These are phyloP conservation scores for Spinus olivaceus DNA, from an alignment of 2,797 vertebrate genomes.

Conservation along the genomic window DNA sequence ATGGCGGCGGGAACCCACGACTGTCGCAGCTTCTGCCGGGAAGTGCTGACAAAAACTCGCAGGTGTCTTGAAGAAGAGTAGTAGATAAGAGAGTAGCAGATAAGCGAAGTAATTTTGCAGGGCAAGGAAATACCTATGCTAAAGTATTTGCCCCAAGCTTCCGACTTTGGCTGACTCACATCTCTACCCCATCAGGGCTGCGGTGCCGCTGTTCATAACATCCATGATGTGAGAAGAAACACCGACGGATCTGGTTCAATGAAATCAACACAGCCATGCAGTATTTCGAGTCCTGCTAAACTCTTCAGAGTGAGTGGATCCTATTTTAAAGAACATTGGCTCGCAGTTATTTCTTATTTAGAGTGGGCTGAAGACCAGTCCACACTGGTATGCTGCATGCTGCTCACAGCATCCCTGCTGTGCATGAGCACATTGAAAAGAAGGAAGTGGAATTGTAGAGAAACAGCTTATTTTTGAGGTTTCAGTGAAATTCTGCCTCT, in stretches of 20 bases:
- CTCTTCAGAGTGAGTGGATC: neutral
- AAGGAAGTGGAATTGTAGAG: neutral
- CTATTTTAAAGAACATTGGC: neutral
- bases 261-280: neutral
- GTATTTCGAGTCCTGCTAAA: neutral
- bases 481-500: neutral
- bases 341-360: neutral
- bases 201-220: neutral
- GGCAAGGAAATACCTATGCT: neutral
- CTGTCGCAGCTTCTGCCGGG: neutral
- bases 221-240: neutral
- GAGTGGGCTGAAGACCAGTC: neutral
- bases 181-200: neutral
- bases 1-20: neutral
- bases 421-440: neutral
- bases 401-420: neutral
- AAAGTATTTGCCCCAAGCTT: neutral
- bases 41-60: neutral
- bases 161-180: rapidly evolving
- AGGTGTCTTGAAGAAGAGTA: neutral
- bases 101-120: neutral
- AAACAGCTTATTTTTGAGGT: neutral
- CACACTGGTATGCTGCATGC: neutral
- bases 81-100: neutral
- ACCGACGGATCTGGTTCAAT: neutral